Evolutionary conservation across 2,113 vertebrate species (phyloP).

Genomic region (Zootoca vivipara): DNA sequence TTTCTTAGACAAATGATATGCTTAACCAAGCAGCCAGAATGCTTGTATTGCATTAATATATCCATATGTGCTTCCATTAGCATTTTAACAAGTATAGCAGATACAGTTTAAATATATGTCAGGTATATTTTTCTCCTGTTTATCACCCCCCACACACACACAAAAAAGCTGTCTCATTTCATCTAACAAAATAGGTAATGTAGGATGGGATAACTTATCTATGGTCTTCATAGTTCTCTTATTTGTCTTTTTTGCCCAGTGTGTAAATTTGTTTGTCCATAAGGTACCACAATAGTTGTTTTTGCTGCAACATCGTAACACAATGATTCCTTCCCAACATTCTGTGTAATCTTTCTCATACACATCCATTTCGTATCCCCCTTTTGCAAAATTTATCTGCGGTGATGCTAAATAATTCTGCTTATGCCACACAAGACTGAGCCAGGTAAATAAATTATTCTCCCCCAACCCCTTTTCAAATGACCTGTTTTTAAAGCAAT

Average conservation of each 20-base stretch:
- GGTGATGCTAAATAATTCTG: background rate
- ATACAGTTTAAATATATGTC: background rate
- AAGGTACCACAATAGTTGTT: too few species aligned
- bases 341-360: background rate
- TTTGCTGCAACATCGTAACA: too few species aligned
- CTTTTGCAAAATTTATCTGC: background rate
- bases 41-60: background rate
- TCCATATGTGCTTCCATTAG: background rate
- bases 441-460: constrained; percentile 8
- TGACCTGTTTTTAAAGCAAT: background rate
- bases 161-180: background rate
- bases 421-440: background rate
- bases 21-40: background rate
- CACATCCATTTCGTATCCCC: background rate
- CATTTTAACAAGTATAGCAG: background rate
- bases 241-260: background rate
- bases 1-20: background rate
- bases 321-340: too few species aligned
- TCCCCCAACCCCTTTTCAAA: background rate
- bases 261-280: background rate
- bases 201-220: background rate
- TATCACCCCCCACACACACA: background rate
- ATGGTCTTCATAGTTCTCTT: background rate
- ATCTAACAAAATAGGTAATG: accelerated
- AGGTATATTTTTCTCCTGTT: background rate